These are phyloP conservation scores for Pasiphila rectangulata DNA, from an alignment of 2,888 invertebrate genomes.

Conservation along the genomic window DNA sequence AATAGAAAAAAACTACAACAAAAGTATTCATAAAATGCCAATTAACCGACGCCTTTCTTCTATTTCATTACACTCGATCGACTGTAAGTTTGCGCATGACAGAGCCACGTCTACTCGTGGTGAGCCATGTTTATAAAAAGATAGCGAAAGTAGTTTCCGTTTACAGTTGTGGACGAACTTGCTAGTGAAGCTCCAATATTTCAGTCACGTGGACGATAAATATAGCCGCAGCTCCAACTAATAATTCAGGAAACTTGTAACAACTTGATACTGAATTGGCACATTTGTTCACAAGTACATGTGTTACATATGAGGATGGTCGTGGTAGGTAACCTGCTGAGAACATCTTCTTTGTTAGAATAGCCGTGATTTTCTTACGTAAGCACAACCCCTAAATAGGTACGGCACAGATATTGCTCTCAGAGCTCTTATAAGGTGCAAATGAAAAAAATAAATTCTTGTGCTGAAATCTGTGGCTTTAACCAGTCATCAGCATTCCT, in stretches of 20 bases:
- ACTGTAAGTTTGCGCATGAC: not conserved
- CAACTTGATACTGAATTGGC: conserved; percentile 43
- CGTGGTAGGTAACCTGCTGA: not conserved
- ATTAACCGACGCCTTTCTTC: not conserved
- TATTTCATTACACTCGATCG: not conserved
- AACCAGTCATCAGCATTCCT: too few relatives aligned
- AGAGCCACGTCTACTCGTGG: not conserved
- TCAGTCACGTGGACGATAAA: conserved; percentile 48
- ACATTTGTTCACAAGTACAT: conserved; percentile 32
- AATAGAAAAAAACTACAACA: conserved; percentile 5
- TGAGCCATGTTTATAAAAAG: not conserved
- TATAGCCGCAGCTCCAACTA: conserved; percentile 44
- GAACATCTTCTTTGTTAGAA: too few relatives aligned
- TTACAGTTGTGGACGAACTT: conserved; percentile 21
- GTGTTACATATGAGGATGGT: too few relatives aligned
- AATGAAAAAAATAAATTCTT: too few relatives aligned
- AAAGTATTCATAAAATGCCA: conserved; percentile 6
- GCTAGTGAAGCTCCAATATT: conserved; percentile 39
- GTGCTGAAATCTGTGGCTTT: too few relatives aligned
- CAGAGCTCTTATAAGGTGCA: too few relatives aligned
- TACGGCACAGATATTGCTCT: too few relatives aligned
- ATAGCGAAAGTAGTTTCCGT: conserved; percentile 24
- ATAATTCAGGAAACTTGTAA: conserved; percentile 48
- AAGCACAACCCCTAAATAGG: too few relatives aligned
- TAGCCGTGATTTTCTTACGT: not conserved